Percentiles rank a stretch among this genome's conserved stretches.
Conservation (phyloP, 2,113 vertebrate species). For the Pyrgilauda ruficollis region DNA sequence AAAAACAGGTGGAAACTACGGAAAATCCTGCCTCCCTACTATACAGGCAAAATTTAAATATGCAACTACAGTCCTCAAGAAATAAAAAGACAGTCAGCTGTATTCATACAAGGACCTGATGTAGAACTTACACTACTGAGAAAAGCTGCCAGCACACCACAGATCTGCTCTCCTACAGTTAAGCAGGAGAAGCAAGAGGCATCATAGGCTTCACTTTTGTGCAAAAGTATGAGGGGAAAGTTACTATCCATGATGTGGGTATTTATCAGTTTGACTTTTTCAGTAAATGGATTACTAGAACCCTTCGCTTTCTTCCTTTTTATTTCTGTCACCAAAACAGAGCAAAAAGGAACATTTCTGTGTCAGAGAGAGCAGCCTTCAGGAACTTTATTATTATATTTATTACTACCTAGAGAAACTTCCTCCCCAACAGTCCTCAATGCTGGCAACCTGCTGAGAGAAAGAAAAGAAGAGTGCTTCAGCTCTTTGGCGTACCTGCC, state of each 20-base stretch:
- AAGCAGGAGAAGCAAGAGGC: background rate
- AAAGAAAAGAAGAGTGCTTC: background rate
- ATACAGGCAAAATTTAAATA: background rate
- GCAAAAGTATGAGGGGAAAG: background rate
- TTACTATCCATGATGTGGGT: background rate
- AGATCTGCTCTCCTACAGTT: background rate
- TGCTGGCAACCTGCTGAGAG: background rate
- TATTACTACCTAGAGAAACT: background rate
- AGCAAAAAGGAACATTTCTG: background rate
- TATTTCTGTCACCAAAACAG: background rate
- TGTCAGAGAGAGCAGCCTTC: background rate
- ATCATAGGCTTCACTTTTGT: background rate
- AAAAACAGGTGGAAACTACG: background rate
- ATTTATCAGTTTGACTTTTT: background rate
- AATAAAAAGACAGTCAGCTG: background rate
- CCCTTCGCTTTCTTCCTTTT: background rate
- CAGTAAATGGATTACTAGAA: background rate
- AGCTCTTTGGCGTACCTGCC: background rate
- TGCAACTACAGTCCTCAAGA: background rate
- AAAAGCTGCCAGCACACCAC: background rate
- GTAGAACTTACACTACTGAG: background rate
- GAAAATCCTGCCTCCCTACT: background rate
- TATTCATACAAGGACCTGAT: background rate
- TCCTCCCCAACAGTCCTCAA: background rate
- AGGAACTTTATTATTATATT: background rate